Evolutionary conservation across 1,140 invertebrate genomes (phyloP), one percentile per base, ranked within the genome.

Genomic region (Drosophila hydei): DNA sequence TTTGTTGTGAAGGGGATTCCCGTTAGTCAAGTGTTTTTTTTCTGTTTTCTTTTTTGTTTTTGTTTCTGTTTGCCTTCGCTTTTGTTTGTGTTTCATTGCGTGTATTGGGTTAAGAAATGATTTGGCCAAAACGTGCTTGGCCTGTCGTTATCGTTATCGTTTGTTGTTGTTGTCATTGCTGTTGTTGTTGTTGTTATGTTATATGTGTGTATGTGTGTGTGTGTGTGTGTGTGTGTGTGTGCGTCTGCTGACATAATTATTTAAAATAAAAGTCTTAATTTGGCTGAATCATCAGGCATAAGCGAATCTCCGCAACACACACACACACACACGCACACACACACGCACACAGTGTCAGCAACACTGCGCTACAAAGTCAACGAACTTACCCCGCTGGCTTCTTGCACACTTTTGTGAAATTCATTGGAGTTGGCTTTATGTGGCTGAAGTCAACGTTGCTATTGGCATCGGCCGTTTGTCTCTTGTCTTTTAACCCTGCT

Each of bases 401-500:
- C 68, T 84, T 87, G 74, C 81, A 67, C 42, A 71, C 36, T 60
- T 80, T 85, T 85, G 77, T 80, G 81, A 85, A 85, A 85, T 85
- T 77, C 72, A 38, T 19, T 30, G 54, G 33, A 23, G 47, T 18
- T 42, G 43, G 14, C 55, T 16, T 51, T 43, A 7, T 30, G 58
- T 4, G 18, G 16, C 21, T 40, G 47, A 7, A 38, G 48, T 9
- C 12, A 36, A 5, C 16, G 43, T 38, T 40, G 54, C 19, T 33
- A 40, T 60, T 69, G 58, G 40, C 59, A 60, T 61, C 63, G 63
- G 50, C 61, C 43, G 63, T 52, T 52, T 43, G 25, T 60, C 42
- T 64, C 25, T 54, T 43, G 25, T 51, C 56, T 61, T 27, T 48
- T n/a, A 14, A 11, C 21, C 23, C 18, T 50, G 47, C 16, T 48